Base-by-base conservation (phyloP, 2,888 invertebrate genomes). In the Arge pagana region DNA sequence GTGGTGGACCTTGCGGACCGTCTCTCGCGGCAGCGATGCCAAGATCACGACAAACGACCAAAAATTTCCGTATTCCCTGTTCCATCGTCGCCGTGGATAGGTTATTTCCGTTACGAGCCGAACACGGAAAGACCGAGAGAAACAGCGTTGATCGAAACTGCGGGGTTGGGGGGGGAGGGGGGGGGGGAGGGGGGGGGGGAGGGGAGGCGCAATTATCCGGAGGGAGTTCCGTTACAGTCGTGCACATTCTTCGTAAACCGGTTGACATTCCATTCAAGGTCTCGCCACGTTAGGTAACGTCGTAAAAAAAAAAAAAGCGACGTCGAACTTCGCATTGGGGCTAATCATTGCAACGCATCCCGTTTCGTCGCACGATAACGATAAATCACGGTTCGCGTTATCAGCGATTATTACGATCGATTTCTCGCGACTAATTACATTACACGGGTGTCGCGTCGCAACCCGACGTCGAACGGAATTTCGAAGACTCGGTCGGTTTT, bases 231-330 rank as follows among this genome's bases (percentile, higher is more conserved):
- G 15, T 30, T 11, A 19, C 36, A 6, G 35, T 42, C 42, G 49
- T 52, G 49, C 55, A 55, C 49, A 50, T 52, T 11, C 53, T 50
- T 48, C 57, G 45, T 26, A 55, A 59, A 57, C 59, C 57, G 50
- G 59, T 50, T 52, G 55, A 59, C 56, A 57, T 57, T 59, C 59
- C 52, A 50, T 42, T 42, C 59, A 59, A 59, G 59, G 59, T 57
- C 50, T 48, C 18, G 19, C 52, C 40, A 48, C 55, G 48, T 52
- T 36, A n/a, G 10, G 28, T 26, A 8, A 26, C 28, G 10, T 26
- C n/a, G 28, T 26, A 3, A 26, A 33, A 10, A 10, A 33, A 11
- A 33, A 33, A 33, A 33, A 33, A 13, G n/a, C 13, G 15, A 13
- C 11, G 33, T 7, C 15, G 33, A 2, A 11, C 2, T 13, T 26